These are phyloP conservation scores for Euwallacea similis DNA, from an alignment of 1,140 invertebrate species.

Conservation along the genomic window DNA sequence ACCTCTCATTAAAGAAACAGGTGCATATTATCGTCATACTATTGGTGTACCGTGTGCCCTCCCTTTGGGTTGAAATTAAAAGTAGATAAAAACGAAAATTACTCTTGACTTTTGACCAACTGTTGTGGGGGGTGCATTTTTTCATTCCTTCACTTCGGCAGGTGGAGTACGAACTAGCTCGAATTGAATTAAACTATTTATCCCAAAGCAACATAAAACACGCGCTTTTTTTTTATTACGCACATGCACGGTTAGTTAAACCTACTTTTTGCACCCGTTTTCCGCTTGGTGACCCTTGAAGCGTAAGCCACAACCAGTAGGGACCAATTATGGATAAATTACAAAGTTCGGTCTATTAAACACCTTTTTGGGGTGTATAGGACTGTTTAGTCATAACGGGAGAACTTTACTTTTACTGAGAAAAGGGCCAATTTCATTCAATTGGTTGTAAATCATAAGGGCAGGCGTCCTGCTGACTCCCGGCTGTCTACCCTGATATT, in stretches of 20 bases:
- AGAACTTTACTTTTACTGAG: no score
- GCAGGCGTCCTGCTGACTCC: background rate
- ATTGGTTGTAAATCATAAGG: constrained; percentile 1
- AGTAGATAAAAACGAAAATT: constrained; percentile 7
- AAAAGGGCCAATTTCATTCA: background rate
- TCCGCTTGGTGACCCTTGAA: no score
- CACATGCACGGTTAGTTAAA: no score
- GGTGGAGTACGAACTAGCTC: background rate
- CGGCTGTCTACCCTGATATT: background rate
- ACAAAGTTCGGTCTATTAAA: background rate
- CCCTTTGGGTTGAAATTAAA: constrained; percentile 1
- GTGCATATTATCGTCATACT: constrained; percentile 2
- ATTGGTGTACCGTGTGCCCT: constrained; percentile 5
- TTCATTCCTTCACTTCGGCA: background rate
- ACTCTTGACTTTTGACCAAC: constrained; percentile 16
- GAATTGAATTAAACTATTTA: no score
- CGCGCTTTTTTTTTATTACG: no score
- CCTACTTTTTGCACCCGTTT: no score
- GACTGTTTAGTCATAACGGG: background rate
- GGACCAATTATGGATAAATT: no score
- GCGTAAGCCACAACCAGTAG: no score
- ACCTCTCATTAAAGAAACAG: constrained; percentile 9
- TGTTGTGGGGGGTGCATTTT: constrained; percentile 12
- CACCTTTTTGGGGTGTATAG: background rate
- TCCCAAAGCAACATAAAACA: no score